Conservation (phyloP, 2,113 vertebrate species). For the Xenus cinereus region DNA sequence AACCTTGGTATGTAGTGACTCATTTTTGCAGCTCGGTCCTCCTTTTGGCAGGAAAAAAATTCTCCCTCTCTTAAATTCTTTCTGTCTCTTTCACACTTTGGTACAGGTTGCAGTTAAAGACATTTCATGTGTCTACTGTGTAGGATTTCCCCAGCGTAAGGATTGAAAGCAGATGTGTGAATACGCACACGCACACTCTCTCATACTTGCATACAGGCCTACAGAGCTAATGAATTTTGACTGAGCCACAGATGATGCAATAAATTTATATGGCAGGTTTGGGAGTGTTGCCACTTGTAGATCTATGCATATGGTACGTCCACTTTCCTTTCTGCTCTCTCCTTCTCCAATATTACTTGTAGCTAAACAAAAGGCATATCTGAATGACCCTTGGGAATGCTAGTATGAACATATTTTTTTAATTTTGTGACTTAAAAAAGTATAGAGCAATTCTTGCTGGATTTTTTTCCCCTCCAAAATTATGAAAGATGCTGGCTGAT, state of each 20-base stretch:
- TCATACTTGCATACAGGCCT: neutral
- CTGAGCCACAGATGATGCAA: conserved; percentile 38
- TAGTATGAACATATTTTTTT: neutral
- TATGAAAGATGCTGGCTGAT: neutral
- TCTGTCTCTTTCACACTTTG: conserved; percentile 17
- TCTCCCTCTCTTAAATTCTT: neutral
- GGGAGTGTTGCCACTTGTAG: conserved; percentile 41
- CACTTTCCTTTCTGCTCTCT: neutral
- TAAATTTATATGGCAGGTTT: conserved; percentile 58
- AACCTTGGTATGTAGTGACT: neutral
- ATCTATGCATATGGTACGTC: neutral
- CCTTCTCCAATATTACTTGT: neutral
- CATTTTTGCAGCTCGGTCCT: neutral
- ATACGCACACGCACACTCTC: conserved; percentile 8
- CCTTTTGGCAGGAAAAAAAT: neutral
- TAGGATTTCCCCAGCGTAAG: neutral
- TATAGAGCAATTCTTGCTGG: neutral
- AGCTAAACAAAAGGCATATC: neutral
- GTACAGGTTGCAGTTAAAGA: conserved; percentile 39
- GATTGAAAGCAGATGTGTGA: conserved; percentile 54
- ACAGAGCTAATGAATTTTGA: conserved; percentile 50
- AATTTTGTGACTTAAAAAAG: neutral
- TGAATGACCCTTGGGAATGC: neutral
- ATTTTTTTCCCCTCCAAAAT: neutral
- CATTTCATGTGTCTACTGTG: conserved; percentile 45